Conservation (phyloP, 2,113 vertebrate genomes). For the Cyprinodon tularosa region DNA sequence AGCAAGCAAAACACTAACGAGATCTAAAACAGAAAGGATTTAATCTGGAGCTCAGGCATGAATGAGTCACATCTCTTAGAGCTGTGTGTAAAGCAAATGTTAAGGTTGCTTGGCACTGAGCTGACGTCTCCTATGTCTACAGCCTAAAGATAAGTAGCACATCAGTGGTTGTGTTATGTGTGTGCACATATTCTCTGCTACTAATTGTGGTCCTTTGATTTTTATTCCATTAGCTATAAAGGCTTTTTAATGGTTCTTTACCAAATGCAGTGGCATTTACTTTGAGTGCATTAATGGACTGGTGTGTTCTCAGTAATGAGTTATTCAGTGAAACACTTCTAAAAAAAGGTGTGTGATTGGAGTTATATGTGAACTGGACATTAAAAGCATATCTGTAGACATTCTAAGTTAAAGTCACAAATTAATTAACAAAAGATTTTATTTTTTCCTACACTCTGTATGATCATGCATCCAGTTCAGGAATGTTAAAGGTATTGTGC, state of each 20-base stretch:
- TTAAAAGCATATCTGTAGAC: neutral
- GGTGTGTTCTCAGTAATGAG: neutral
- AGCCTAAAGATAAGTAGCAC: neutral
- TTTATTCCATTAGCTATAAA: slow-evolving; percentile 1
- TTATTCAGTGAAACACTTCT: neutral
- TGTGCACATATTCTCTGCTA: neutral
- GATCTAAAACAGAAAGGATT: neutral
- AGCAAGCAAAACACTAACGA: neutral
- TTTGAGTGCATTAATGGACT: neutral
- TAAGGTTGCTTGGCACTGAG: neutral
- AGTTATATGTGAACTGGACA: neutral
- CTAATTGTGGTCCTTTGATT: neutral
- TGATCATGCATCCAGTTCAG: no score
- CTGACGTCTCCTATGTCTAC: neutral
- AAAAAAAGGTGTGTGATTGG: neutral
- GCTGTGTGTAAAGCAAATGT: neutral
- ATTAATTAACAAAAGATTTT: no score
- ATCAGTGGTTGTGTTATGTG: neutral
- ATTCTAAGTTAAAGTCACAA: no score
- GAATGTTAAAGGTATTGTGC: no score
- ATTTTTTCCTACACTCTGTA: no score
- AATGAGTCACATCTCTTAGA: neutral
- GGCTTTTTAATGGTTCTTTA: neutral
- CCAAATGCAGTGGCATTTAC: neutral
- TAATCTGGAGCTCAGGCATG: neutral